These are phyloP conservation scores for Apocrypta bakeri DNA, from an alignment of 1,140 invertebrate species.

Conservation along the genomic window DNA sequence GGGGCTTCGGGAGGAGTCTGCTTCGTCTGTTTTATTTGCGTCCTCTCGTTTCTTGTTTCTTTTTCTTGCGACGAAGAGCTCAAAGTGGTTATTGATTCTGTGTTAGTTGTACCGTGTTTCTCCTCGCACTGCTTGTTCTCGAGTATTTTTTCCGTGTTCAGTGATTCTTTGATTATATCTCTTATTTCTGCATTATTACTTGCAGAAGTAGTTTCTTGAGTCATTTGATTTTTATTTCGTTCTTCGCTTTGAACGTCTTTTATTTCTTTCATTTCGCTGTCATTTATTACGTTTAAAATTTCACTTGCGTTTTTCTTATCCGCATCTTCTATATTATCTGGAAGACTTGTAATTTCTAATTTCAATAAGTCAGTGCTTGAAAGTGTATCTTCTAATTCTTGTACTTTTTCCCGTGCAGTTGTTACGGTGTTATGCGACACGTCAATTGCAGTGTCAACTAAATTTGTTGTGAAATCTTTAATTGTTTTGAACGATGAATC, in stretches of 20 bases:
- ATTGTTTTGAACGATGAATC: not conserved
- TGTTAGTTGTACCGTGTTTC: not conserved
- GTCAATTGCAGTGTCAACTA: not conserved
- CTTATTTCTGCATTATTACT: not conserved
- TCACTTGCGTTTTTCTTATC: slow-evolving; percentile 29
- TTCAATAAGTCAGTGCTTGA: not conserved
- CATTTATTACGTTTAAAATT: not conserved
- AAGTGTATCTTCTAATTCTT: not conserved
- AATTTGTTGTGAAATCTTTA: not conserved
- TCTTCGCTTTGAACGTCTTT: not conserved
- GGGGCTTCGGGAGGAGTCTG: not conserved
- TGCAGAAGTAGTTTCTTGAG: no score
- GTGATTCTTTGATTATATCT: not conserved
- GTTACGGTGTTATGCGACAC: not conserved
- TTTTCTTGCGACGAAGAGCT: not conserved
- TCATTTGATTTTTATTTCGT: not conserved
- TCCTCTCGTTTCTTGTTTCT: not conserved
- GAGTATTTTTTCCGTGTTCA: slow-evolving; percentile 4
- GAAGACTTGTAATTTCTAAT: slow-evolving; percentile 8
- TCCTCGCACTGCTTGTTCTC: not conserved
- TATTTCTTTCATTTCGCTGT: not conserved
- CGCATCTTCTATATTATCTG: slow-evolving; percentile 2
- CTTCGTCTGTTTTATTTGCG: not conserved
- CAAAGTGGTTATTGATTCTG: slow-evolving; percentile 23
- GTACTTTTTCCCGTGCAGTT: not conserved